Evolutionary conservation across 1,140 invertebrate species (phyloP).

Genomic region (Idris sp.): DNA sequence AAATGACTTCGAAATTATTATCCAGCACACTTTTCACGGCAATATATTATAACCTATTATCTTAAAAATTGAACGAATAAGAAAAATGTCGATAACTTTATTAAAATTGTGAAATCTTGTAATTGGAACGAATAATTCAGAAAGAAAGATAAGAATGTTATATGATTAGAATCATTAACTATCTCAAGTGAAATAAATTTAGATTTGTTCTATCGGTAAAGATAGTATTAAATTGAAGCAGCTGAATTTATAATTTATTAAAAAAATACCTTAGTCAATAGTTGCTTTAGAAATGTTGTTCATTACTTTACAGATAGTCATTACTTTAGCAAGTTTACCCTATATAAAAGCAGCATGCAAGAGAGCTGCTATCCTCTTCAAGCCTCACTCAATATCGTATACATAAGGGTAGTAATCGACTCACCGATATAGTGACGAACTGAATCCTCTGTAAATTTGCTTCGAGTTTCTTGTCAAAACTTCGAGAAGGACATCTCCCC

Average conservation of each 20-base stretch:
- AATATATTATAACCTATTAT: conserved; percentile 18
- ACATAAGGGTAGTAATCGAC: conserved; percentile 39
- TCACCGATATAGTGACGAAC: conserved; percentile 28
- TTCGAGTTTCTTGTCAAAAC: conserved; percentile 41
- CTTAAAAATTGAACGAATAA: neutral
- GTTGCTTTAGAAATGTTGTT: conserved; percentile 23
- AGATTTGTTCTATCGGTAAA: conserved; percentile 24
- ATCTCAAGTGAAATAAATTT: conserved; percentile 27
- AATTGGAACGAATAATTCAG: too few species aligned
- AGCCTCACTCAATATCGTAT: conserved; percentile 44
- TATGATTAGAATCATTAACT: conserved; percentile 10
- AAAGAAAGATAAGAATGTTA: conserved; percentile 1
- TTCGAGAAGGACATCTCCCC: conserved; percentile 26
- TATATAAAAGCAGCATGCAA: conserved; percentile 36
- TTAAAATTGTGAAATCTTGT: too few species aligned
- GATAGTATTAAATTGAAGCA: conserved; percentile 35
- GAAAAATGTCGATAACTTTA: too few species aligned
- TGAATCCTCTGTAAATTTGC: conserved; percentile 40
- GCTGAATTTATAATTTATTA: conserved; percentile 27
- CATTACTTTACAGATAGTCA: conserved; percentile 29
- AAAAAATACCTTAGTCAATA: conserved; percentile 28
- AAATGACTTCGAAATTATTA: too few species aligned
- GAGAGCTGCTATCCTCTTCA: conserved; percentile 7
- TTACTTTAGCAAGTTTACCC: conserved; percentile 39
- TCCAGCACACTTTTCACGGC: too few species aligned